Base-by-base conservation (phyloP, 2,888 invertebrate species). In the Hirtodrosophila confusa region DNA sequence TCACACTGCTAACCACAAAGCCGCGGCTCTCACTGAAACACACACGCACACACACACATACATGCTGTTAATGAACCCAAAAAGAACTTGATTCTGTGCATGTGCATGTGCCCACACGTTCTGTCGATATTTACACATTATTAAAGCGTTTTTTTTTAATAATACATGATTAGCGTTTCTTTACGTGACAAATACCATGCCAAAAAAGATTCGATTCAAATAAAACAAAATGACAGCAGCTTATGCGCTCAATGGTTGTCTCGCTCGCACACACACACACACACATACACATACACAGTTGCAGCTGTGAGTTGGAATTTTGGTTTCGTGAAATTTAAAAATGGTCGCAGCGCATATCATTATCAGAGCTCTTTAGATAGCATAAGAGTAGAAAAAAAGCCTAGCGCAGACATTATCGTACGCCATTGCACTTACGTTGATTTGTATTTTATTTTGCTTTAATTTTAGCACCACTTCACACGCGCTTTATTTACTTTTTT, bases 301-400 rank as follows among this genome's bases (percentile, higher is more conserved):
- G 67, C 82, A 76, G 56, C 67, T 76, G 80, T 67, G 80, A 88
- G 82, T 88, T 88, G 82, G 88, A 83, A 83, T 83, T 88, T 83
- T 70, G 84, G 86, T 86, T 83, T 83, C 70, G 69, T 86, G 77
- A 88, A 83, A 88, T 82, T 83, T 86, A 69, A 88, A 83, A 88
- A 83, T 83, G 82, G 82, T 82, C 84, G 88, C 67, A 70, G 27
- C 77, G 82, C 87, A 83, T 83, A 83, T 83, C 87, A 83, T 83
- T 83, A 83, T 73, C 70, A 63, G 56, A 45, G 55, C 54, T 65
- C 55, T 66, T 65, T 12, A 71, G 77, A 65, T 61, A 65, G 36
- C 56, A 64, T 71, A 29, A 27, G 33, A 44, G n/a, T n/a, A n/a
- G 45, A 43, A 61, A 61, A 7, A 29, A 57, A 57, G 49, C 24